Conservation (phyloP, 1,140 invertebrate genomes). For the Drosophila tropicalis region DNA sequence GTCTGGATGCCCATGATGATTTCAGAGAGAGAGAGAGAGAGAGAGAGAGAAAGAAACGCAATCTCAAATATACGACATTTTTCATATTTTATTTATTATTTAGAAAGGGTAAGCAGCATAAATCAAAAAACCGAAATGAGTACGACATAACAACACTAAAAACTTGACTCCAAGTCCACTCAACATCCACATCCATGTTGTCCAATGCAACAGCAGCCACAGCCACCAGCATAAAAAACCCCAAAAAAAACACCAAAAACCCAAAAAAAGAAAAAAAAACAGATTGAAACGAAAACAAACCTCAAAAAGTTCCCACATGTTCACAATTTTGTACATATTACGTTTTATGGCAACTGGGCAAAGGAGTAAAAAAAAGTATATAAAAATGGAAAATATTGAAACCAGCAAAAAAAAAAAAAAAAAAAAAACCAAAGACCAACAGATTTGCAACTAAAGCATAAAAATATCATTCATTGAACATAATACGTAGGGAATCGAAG, state of each 20-base stretch:
- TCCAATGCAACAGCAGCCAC: slow-evolving; percentile 48
- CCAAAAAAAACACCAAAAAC: slow-evolving; percentile 27
- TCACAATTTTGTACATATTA: slow-evolving; percentile 79
- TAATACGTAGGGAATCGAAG: slow-evolving; percentile 49
- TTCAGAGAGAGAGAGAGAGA: slow-evolving; percentile 9
- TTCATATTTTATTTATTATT: slow-evolving; percentile 82
- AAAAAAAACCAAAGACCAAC: slow-evolving; percentile 57
- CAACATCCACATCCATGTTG: slow-evolving; percentile 60
- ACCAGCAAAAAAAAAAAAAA: slow-evolving; percentile 34
- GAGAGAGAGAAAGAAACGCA: slow-evolving; percentile 15
- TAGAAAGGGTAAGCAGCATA: slow-evolving; percentile 80
- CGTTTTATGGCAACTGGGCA: slow-evolving; percentile 48
- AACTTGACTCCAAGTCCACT: slow-evolving; percentile 41
- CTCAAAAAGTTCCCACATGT: slow-evolving; percentile 76
- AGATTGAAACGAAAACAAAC: slow-evolving; percentile 43
- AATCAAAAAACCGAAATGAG: slow-evolving; percentile 78
- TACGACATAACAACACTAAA: slow-evolving; percentile 81
- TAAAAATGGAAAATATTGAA: slow-evolving; percentile 25
- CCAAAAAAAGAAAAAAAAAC: slow-evolving; percentile 44
- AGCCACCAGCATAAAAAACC: slow-evolving; percentile 56
- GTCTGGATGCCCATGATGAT: slow-evolving; percentile 1
- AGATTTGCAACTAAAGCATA: slow-evolving; percentile 72
- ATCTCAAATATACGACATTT: slow-evolving; percentile 66
- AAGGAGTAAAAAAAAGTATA: slow-evolving; percentile 29
- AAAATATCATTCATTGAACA: slow-evolving; percentile 78